Evolutionary conservation across 1,140 invertebrate genomes (phyloP), one percentile per base, ranked within the genome.

Genomic region (Trachelipus rathkii): DNA sequence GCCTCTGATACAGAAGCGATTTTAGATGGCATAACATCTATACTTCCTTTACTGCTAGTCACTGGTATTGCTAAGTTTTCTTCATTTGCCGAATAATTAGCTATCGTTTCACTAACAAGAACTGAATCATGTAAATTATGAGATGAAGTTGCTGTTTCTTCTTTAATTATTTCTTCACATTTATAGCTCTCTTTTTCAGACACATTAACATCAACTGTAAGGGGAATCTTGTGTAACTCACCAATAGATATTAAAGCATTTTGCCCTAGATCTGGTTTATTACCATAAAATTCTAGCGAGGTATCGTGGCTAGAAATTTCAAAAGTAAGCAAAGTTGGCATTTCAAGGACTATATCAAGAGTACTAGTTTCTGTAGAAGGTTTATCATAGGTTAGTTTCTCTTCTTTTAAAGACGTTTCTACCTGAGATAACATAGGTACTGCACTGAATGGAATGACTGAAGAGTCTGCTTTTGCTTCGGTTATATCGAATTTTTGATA

Each of bases 121-220:
- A 60, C 2, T 4, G 50, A 60, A 60, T 60, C 50, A 15, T 3
- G 50, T 4, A 60, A 19, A 91, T 77, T 85, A 15, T 15, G 50
- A 19, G 11, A 15, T 2, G 50, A 4, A 60, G 11, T 19, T 15
- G 50, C 50, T 4, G 50, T 60, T 60, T 60, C 2, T 60, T 60
- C 19, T 4, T 60, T 60, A 13, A 60, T 19, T 15, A 60, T 15
- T 15, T 60, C 50, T 15, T 60, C 50, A 1, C 11, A 15, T 19
- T 60, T 60, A 60, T 60, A 60, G 4, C 50, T 19, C 19, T 60
- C 50, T 60, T 60, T 60, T 60, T 60, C 50, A 19, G 11, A 15
- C 19, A 60, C 50, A 13, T 15, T 60, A 15, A 60, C 50, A 60
- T 60, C 50, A 3, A 8, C 2, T 15, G 8, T 19, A 15, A 60